Percentiles rank a stretch among this genome's conserved stretches.
Evolutionary conservation across 2,797 vertebrate genomes (phyloP).

Genomic region (Euphonia xanthogaster): DNA sequence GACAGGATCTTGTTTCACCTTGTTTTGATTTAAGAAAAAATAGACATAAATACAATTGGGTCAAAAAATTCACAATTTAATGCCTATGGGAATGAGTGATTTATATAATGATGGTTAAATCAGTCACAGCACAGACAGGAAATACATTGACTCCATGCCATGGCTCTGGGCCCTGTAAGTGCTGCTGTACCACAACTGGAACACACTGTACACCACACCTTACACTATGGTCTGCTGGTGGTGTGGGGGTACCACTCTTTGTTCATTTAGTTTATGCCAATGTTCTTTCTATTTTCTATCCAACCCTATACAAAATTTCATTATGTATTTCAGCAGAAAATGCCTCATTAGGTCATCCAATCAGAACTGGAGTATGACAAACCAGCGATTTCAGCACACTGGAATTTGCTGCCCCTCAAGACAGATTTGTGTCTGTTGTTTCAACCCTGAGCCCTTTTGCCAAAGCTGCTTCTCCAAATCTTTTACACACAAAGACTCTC

Average conservation of each 20-base stretch:
- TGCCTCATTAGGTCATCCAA: background rate
- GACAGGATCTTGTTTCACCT: background rate
- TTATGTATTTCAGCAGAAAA: background rate
- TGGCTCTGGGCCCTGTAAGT: background rate
- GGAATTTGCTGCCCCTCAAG: background rate
- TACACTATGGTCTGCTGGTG: background rate
- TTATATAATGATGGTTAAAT: background rate
- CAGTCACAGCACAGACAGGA: background rate
- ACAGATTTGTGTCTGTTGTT: background rate
- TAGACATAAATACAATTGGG: background rate
- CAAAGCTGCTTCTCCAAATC: background rate
- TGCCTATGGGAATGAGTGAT: background rate
- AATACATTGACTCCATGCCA: rapidly evolving
- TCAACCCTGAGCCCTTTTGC: background rate
- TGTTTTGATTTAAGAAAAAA: background rate
- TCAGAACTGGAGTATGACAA: rapidly evolving
- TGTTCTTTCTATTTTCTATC: background rate
- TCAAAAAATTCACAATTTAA: background rate
- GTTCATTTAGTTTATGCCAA: background rate
- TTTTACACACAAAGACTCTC: background rate
- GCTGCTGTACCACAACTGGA: background rate
- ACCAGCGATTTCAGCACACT: background rate
- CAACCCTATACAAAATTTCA: background rate
- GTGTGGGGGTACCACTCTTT: rapidly evolving
- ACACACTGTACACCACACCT: background rate